Percentiles rank a stretch among this genome's conserved stretches.
phyloP scores from a whole-genome alignment of 2,888 invertebrate genomes.

The Microchrysa polita region DNA sequence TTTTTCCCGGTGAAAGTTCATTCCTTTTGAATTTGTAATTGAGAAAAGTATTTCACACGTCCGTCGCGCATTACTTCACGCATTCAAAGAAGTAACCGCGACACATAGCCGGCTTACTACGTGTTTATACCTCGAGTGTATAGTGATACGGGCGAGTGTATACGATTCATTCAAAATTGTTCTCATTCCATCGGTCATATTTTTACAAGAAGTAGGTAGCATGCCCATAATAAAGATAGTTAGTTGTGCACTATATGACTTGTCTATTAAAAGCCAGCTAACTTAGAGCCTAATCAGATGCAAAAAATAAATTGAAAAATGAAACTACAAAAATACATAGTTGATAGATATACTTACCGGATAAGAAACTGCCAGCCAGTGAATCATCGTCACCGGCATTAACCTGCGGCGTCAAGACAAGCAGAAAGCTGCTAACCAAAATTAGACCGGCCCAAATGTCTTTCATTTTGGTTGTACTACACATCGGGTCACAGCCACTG shows the following conservation, averaged over 20 bases:
- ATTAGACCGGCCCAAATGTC: conserved; percentile 46
- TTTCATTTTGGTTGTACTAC: conserved; percentile 52
- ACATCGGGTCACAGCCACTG: neutral
- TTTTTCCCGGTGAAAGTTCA: conserved; percentile 37
- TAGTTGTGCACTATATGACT: no score
- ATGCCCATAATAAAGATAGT: no score
- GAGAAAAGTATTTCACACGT: conserved; percentile 6
- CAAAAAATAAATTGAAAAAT: neutral
- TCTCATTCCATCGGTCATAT: conserved; percentile 21
- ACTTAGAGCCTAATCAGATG: conserved; percentile 3
- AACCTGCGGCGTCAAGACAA: neutral
- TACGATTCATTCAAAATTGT: conserved; percentile 2
- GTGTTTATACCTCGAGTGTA: no score
- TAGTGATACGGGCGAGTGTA: no score
- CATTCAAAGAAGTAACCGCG: neutral
- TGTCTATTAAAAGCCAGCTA: no score
- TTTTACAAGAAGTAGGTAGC: no score
- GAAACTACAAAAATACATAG: neutral
- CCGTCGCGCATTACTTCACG: conserved; percentile 6
- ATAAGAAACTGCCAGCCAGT: conserved; percentile 82
- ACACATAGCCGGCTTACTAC: no score
- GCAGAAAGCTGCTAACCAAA: conserved; percentile 30
- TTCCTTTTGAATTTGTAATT: conserved; percentile 32
- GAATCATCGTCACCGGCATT: conserved; percentile 73
- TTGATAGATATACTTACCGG: conserved; percentile 69